A percentile compares a stretch with the other conserved stretches of the same genome.
These are phyloP conservation scores for Scophthalmus maximus DNA, from an alignment of 2,113 vertebrate genomes.

Conservation along the genomic window DNA sequence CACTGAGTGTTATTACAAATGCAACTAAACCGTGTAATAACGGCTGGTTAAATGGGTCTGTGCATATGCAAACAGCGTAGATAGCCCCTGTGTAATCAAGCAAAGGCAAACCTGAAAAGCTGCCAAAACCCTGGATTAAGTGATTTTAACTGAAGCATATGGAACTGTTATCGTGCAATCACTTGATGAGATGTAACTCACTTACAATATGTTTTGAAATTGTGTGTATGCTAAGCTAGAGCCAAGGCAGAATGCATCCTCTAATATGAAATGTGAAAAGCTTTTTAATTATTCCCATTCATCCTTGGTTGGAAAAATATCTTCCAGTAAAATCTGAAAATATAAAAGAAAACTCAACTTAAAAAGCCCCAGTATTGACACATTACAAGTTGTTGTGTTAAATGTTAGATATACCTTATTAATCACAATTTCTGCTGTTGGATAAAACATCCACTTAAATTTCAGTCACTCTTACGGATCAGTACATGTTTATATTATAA, in stretches of 20 bases:
- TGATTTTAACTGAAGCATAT: background rate
- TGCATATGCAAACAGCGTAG: constrained; percentile 19
- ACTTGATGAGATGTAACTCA: background rate
- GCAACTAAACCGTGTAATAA: background rate
- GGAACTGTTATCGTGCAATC: background rate
- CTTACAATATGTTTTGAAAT: constrained; percentile 2
- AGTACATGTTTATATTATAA: background rate
- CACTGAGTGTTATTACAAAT: background rate
- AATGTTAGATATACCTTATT: background rate
- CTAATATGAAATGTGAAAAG: background rate
- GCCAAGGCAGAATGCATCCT: background rate
- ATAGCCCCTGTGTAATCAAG: constrained; percentile 22
- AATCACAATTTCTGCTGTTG: background rate
- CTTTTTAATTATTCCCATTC: background rate
- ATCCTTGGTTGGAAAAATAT: background rate
- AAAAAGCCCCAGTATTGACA: constrained; percentile 9
- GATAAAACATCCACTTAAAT: background rate
- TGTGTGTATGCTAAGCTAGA: background rate
- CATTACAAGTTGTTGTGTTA: no score
- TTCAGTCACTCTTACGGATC: background rate
- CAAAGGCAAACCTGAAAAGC: constrained; percentile 7
- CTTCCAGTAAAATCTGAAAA: background rate
- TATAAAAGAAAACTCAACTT: no score
- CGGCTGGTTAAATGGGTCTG: constrained; percentile 5
- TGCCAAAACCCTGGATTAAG: constrained; percentile 32